Evolutionary conservation across 2,113 vertebrate species (phyloP).

Genomic region (Tautogolabrus adspersus): DNA sequence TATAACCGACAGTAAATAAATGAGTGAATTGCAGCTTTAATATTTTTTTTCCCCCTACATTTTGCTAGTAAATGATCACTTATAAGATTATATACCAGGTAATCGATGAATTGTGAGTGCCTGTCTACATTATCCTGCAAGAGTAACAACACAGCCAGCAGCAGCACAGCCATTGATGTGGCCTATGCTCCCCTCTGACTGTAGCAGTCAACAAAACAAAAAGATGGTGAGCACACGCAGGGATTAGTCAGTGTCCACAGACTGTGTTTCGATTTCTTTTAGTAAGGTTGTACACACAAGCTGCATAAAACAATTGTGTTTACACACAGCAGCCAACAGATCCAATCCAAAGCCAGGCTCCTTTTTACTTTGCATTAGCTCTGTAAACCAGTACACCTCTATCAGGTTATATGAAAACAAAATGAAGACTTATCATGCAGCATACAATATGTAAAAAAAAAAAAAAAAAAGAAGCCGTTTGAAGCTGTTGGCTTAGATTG

Average conservation of each 20-base stretch:
- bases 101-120: neutral
- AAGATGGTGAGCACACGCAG: constrained; percentile 24
- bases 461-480: neutral
- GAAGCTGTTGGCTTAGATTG: constrained; percentile 17
- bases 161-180: constrained; percentile 46
- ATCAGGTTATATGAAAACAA: neutral
- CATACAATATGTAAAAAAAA: constrained; percentile 2
- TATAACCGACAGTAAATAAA: neutral
- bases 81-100: neutral
- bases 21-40: neutral
- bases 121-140: constrained; percentile 10
- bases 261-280: constrained; percentile 6
- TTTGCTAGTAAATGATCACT: neutral
- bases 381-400: constrained; percentile 39
- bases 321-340: constrained; percentile 25
- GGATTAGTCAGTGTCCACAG: constrained; percentile 29
- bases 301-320: constrained; percentile 28
- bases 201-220: constrained; percentile 42
- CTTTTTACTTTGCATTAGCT: constrained; percentile 28
- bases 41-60: neutral
- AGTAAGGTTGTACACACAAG: constrained; percentile 18
- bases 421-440: constrained; percentile 39
- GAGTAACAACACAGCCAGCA: constrained; percentile 34
- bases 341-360: constrained; percentile 16
- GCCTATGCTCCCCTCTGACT: constrained; percentile 26